phyloP scores from a whole-genome alignment of 1,140 invertebrate genomes.

The Pogonomyrmex barbatus region DNA sequence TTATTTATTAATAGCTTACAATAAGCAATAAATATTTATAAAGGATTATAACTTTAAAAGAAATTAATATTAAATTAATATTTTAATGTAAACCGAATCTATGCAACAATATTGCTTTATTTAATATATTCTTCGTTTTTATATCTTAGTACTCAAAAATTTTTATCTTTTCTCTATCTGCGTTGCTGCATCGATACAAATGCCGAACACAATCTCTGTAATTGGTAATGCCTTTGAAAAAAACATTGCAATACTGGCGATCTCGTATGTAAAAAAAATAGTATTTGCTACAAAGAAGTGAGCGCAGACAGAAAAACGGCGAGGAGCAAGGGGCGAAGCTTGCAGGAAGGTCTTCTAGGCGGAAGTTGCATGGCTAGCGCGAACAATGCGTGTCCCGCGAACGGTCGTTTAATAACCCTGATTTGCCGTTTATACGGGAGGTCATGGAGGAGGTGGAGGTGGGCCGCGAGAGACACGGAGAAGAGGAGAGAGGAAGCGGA shows the following conservation, averaged over 20 bases:
- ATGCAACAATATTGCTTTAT: background rate
- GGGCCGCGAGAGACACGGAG: slow-evolving; percentile 19
- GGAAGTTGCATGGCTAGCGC: slow-evolving; percentile 73
- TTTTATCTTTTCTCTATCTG: background rate
- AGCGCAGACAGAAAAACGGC: slow-evolving; percentile 41
- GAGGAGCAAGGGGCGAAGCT: slow-evolving; percentile 12
- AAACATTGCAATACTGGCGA: background rate
- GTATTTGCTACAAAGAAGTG: background rate
- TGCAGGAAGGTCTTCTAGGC: slow-evolving; percentile 69
- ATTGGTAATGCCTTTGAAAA: background rate
- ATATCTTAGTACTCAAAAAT: background rate
- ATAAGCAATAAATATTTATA: background rate
- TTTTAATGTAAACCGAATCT: background rate
- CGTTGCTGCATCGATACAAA: background rate
- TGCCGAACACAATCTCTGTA: background rate
- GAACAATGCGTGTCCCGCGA: slow-evolving; percentile 72
- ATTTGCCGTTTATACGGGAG: slow-evolving; percentile 78
- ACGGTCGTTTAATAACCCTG: slow-evolving; percentile 80
- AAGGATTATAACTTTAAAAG: background rate
- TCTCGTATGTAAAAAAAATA: slow-evolving; percentile 11
- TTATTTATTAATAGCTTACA: background rate
- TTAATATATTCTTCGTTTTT: too few relatives aligned
- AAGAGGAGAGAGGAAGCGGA: slow-evolving; percentile 60
- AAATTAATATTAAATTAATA: background rate
- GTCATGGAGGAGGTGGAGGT: slow-evolving; percentile 64